These are phyloP conservation scores for Diorhabda elongata DNA, from an alignment of 1,140 invertebrate genomes.

Conservation along the genomic window DNA sequence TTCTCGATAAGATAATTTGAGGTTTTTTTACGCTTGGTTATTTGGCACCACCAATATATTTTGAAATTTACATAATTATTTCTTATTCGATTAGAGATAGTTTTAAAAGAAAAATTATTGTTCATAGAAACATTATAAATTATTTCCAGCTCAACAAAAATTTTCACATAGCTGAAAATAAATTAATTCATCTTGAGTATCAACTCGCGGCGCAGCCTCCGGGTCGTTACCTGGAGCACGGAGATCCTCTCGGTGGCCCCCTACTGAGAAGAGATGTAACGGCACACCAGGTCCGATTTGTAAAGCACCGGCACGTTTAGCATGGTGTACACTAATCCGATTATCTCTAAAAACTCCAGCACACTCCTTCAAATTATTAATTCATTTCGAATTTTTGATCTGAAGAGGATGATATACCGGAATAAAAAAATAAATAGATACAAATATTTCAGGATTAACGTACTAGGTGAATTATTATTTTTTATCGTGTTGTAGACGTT, in stretches of 20 bases:
- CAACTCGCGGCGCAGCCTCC: conserved; percentile 6
- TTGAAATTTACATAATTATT: no score
- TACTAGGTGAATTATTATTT: no score
- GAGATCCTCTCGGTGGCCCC: conserved; percentile 6
- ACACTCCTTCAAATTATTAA: conserved; percentile 9
- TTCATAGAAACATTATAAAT: no score
- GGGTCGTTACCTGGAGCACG: background rate
- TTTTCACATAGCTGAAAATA: background rate
- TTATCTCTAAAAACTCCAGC: conserved; percentile 6
- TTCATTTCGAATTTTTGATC: conserved; percentile 13
- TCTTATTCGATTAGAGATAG: no score
- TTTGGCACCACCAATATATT: no score
- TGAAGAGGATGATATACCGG: conserved; percentile 3
- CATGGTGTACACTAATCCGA: conserved; percentile 11
- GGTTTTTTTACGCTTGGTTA: no score
- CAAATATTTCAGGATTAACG: conserved; percentile 13
- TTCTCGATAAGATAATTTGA: no score
- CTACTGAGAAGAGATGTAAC: background rate
- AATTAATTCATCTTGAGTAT: background rate
- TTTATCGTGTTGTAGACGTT: no score
- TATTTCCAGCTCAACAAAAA: no score
- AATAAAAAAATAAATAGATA: conserved; percentile 11
- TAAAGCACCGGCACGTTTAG: conserved; percentile 14
- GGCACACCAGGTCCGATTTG: conserved; percentile 10
- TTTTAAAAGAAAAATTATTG: no score